Percentiles rank a stretch among this genome's conserved stretches.
These are phyloP conservation scores for Theocolax elegans DNA, from an alignment of 1,140 invertebrate genomes.

Conservation along the genomic window DNA sequence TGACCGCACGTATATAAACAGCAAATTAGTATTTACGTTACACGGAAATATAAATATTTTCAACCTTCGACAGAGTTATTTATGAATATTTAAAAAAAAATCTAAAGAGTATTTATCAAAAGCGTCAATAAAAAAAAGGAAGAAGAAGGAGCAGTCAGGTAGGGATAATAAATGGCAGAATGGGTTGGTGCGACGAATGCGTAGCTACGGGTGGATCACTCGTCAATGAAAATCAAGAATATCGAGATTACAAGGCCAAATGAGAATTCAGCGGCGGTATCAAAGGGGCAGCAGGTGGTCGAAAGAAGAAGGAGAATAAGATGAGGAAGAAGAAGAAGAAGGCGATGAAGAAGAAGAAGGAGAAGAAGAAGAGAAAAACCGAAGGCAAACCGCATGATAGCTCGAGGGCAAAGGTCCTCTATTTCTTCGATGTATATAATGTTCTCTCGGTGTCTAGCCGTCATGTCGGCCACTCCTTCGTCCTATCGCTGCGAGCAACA, in stretches of 20 bases:
- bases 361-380: background rate
- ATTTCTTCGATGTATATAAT: conserved; percentile 43
- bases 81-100: no score
- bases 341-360: background rate
- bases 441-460: conserved; percentile 21
- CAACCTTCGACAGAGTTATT: no score
- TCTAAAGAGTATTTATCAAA: no score
- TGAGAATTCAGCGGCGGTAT: conserved; percentile 63
- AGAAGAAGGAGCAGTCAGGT: no score
- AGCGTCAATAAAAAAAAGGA: no score
- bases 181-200: conserved; percentile 10
- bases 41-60: no score
- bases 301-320: conserved; percentile 46
- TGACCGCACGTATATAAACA: no score
- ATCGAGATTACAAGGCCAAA: conserved; percentile 63
- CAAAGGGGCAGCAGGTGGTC: conserved; percentile 68
- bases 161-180: conserved; percentile 16
- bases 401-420: conserved; percentile 47
- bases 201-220: conserved; percentile 40
- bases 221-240: conserved; percentile 56
- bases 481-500: conserved; percentile 3
- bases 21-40: no score
- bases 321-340: background rate
- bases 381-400: conserved; percentile 30
- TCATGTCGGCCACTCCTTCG: conserved; percentile 31